phyloP scores from a whole-genome alignment of 2,797 vertebrate genomes.

The Myoxocephalus aenaeus region DNA sequence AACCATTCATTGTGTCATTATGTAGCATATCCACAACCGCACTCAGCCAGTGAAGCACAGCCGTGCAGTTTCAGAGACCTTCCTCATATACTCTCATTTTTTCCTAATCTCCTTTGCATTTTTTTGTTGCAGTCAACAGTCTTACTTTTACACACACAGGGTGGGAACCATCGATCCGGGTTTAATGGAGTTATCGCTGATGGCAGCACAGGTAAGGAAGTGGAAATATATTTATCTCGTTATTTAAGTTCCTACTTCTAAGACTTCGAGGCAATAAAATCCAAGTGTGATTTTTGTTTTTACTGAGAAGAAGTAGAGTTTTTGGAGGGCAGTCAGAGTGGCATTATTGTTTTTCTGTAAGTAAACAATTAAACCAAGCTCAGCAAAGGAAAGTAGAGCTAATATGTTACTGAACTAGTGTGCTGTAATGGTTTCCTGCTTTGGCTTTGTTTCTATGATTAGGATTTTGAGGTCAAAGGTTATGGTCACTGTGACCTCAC shows the following conservation, averaged over 20 bases:
- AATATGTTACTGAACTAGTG: neutral
- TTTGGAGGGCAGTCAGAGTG: neutral
- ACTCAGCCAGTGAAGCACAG: constrained; percentile 40
- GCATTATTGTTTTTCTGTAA: neutral
- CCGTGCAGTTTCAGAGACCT: constrained; percentile 16
- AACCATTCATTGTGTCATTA: constrained; percentile 61
- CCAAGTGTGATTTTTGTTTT: neutral
- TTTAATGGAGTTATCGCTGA: constrained; percentile 77
- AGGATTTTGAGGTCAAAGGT: neutral
- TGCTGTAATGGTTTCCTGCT: neutral
- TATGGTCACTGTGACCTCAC: neutral
- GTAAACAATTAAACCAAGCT: neutral
- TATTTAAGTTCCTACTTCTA: neutral
- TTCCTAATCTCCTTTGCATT: neutral
- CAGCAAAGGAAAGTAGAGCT: neutral
- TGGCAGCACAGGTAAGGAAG: constrained; percentile 74
- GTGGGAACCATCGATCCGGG: constrained; percentile 44
- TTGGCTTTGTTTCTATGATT: neutral
- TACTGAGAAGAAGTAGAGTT: neutral
- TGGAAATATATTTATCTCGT: neutral
- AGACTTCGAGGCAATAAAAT: neutral
- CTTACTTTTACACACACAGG: constrained; percentile 10
- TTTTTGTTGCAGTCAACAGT: neutral
- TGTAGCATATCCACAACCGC: constrained; percentile 48
- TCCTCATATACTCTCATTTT: neutral